Conservation (phyloP, 2,888 invertebrate genomes). For the Scelioninae gen. 1 region DNA sequence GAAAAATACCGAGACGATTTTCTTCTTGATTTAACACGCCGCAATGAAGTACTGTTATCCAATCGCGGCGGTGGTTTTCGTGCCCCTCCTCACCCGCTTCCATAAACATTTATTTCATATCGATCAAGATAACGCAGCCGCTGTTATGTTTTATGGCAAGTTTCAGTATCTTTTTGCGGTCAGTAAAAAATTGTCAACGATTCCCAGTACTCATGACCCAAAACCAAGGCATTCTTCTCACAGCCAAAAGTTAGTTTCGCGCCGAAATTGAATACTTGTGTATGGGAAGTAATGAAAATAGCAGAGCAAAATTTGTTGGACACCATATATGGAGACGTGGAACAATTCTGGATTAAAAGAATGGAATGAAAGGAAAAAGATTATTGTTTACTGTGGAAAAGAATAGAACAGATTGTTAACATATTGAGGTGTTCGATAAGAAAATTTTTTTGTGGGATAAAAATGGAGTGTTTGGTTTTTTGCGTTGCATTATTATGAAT, state of each 20-base stretch:
- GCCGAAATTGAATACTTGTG: background rate
- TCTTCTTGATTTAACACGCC: slow-evolving; percentile 65
- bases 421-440: slow-evolving; percentile 1
- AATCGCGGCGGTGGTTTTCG: slow-evolving; percentile 25
- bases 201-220: slow-evolving; percentile 26
- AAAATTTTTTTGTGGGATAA: slow-evolving; percentile 14
- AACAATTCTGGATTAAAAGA: too few relatives aligned
- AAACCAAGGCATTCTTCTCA: too few relatives aligned
- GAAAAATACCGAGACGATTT: slow-evolving; percentile 64
- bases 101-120: slow-evolving; percentile 42
- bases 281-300: too few relatives aligned
- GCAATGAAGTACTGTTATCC: slow-evolving; percentile 55
- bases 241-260: background rate
- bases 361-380: too few relatives aligned
- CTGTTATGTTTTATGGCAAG: slow-evolving; percentile 36
- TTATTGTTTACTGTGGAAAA: too few relatives aligned
- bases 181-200: slow-evolving; percentile 32
- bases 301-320: too few relatives aligned
- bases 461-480: slow-evolving; percentile 17
- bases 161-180: slow-evolving; percentile 36
- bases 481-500: slow-evolving; percentile 19
- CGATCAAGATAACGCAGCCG: slow-evolving; percentile 51
- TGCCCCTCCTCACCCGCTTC: slow-evolving; percentile 15
- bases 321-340: too few relatives aligned
- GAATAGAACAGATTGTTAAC: too few relatives aligned